phyloP scores from a whole-genome alignment of 2,888 invertebrate genomes.

The Antitype chi region DNA sequence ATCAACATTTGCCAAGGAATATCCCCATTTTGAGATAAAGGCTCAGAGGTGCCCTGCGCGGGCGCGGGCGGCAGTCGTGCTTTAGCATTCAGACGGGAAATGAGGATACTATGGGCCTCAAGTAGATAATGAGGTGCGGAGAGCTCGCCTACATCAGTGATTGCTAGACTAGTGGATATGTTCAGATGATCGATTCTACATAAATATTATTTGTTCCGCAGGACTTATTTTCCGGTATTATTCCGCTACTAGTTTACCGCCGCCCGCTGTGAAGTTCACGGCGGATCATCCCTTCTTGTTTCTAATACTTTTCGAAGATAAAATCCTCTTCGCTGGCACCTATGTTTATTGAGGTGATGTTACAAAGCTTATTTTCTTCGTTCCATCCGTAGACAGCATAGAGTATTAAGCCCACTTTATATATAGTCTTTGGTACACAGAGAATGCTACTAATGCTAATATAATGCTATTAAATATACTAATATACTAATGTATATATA shows the following conservation, averaged over 20 bases:
- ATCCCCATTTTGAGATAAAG: too few relatives aligned
- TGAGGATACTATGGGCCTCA: too few relatives aligned
- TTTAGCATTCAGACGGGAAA: too few relatives aligned
- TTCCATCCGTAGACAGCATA: too few relatives aligned
- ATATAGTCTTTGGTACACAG: too few relatives aligned
- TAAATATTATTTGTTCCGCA: constrained; percentile 49
- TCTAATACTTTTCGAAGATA: constrained; percentile 62
- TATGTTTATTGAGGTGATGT: constrained; percentile 49
- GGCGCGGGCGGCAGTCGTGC: too few relatives aligned
- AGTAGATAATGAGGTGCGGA: not conserved
- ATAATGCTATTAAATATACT: too few relatives aligned
- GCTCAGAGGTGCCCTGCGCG: too few relatives aligned
- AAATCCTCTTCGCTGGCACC: constrained; percentile 65
- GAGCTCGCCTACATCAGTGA: not conserved
- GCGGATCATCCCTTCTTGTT: constrained; percentile 65
- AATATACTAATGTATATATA: too few relatives aligned
- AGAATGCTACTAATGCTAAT: too few relatives aligned
- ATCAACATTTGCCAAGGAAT: too few relatives aligned
- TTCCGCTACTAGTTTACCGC: constrained; percentile 26
- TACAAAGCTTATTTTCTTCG: constrained; percentile 18
- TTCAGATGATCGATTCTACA: constrained; percentile 22
- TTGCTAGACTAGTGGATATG: constrained; percentile 2
- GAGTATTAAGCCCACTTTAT: too few relatives aligned
- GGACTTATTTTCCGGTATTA: constrained; percentile 42
- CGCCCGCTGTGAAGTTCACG: constrained; percentile 49